Percentiles rank a stretch among this genome's conserved stretches.
Conservation (phyloP, 2,797 vertebrate genomes). For the Microctenopoma stevenorrisi region DNA sequence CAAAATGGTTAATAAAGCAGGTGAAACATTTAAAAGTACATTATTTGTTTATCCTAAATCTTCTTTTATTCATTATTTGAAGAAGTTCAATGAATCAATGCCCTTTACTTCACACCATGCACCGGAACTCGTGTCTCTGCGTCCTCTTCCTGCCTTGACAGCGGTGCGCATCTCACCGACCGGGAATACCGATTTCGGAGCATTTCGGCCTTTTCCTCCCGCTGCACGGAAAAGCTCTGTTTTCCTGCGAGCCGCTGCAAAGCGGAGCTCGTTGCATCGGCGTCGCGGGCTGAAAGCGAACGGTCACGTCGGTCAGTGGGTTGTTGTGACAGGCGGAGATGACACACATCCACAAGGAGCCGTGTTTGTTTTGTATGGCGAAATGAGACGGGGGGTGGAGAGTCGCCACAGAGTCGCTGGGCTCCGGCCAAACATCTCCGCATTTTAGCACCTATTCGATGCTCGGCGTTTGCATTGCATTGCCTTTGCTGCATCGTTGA, state of each 20-base stretch:
- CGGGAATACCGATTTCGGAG: constrained; percentile 70
- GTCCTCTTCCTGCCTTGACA: constrained; percentile 13
- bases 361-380: constrained; percentile 78
- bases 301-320: constrained; percentile 35
- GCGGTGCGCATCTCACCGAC: constrained; percentile 74
- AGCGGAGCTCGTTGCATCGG: constrained; percentile 35
- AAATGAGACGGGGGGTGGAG: constrained; percentile 81
- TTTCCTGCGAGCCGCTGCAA: constrained; percentile 56
- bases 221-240: constrained; percentile 61
- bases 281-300: constrained; percentile 26
- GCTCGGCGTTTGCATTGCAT: constrained; percentile 59
- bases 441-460: constrained; percentile 72
- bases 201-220: constrained; percentile 55
- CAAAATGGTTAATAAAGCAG: no score
- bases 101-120: constrained; percentile 14
- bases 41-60: no score
- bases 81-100: neutral
- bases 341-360: constrained; percentile 66
- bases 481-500: constrained; percentile 63
- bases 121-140: constrained; percentile 33
- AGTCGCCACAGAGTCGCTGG: constrained; percentile 81
- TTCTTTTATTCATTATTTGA: no score
- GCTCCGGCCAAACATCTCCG: constrained; percentile 80
- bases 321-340: constrained; percentile 60
- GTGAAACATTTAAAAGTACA: no score